Conservation (phyloP, 2,797 vertebrate genomes). For the Kryptolebias ocellatus region DNA sequence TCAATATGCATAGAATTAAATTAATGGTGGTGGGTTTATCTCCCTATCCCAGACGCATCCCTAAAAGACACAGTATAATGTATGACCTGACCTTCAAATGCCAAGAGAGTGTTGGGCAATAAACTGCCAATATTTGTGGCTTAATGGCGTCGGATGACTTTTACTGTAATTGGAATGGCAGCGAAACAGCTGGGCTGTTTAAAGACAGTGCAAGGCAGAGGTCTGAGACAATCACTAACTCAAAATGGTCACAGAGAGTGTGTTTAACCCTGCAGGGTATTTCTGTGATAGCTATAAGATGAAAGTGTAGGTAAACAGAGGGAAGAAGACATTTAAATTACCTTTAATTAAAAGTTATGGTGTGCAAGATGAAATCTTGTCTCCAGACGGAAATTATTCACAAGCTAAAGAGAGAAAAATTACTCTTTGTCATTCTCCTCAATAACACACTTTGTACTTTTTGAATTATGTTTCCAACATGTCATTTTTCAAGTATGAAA, state of each 20-base stretch:
- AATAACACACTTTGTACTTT: conserved; percentile 76
- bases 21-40: conserved; percentile 94
- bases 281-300: conserved; percentile 61
- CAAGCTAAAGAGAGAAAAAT: conserved; percentile 63
- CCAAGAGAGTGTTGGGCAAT: conserved; percentile 96
- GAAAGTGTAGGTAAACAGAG: conserved; percentile 72
- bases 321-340: conserved; percentile 59
- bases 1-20: conserved; percentile 86
- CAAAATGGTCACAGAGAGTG: conserved; percentile 75
- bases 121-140: conserved; percentile 99
- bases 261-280: conserved; percentile 77
- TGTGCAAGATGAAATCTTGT: conserved; percentile 48
- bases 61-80: conserved; percentile 99
- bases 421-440: conserved; percentile 62
- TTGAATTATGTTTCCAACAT: conserved; percentile 64
- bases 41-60: conserved; percentile 95
- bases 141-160: conserved; percentile 97
- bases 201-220: conserved; percentile 86
- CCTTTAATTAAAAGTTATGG: conserved; percentile 74
- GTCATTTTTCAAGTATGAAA: conserved; percentile 71
- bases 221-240: conserved; percentile 79
- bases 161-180: conserved; percentile 99
- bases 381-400: conserved; percentile 66
- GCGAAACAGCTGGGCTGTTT: conserved; percentile 97
- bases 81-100: conserved; percentile 99